Conservation (phyloP, 2,113 vertebrate genomes). For the Gyps fulvus region DNA sequence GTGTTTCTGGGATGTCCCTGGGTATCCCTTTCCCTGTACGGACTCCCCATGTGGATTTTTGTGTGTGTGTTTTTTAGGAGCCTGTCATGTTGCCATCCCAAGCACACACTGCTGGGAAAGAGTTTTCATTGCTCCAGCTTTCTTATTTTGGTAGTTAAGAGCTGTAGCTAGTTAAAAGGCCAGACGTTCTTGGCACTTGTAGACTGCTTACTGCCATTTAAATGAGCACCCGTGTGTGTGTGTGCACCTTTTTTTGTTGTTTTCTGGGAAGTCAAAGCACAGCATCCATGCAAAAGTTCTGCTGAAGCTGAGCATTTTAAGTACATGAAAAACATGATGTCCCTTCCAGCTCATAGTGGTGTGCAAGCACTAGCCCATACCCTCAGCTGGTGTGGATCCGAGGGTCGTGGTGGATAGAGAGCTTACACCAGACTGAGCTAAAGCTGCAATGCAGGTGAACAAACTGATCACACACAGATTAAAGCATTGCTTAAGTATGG, state of each 20-base stretch:
- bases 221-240: neutral
- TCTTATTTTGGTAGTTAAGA: neutral
- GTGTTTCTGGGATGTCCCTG: neutral
- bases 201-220: neutral
- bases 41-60: neutral
- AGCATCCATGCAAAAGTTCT: neutral
- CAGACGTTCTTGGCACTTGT: neutral
- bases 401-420: rapidly evolving
- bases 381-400: rapidly evolving
- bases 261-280: neutral
- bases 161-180: neutral
- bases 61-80: neutral
- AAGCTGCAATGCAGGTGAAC: neutral
- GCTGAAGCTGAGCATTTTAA: neutral
- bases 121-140: neutral
- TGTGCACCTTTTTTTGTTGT: neutral
- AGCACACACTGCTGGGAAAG: neutral
- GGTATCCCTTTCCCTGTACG: neutral
- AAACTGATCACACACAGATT: neutral
- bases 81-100: neutral
- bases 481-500: neutral
- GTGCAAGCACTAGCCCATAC: neutral
- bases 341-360: rapidly evolving
- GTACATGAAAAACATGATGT: neutral
- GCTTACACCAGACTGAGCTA: neutral